Base-by-base conservation (phyloP, 2,113 vertebrate genomes). In the Buteo buteo region DNA sequence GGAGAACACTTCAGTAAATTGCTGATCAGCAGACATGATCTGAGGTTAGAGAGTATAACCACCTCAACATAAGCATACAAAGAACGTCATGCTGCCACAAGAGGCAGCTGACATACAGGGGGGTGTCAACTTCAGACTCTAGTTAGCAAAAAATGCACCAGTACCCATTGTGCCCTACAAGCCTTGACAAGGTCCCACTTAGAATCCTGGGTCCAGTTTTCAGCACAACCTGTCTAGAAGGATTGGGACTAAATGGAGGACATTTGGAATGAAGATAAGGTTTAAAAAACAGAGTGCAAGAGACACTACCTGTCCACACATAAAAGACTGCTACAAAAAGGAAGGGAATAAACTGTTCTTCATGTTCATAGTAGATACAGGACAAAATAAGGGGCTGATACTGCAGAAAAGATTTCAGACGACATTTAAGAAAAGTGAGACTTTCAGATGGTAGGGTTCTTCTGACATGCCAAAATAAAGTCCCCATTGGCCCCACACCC, bases 21-120 rank as follows among this genome's bases (percentile, higher is more conserved):
- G 0, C 67, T 42, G 55, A 38, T 32, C 16, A 82, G 65, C 1
- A 2, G 34, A 55, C 14, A 58, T 0, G 0, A 6, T 16, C 3
- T 45, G 67, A 91, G 15, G 10, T 36, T 11, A 61, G 49, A 59
- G 22, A 59, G 0, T 29, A n/a, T 19, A 69, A 65, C 7, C 49
- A 55, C 36, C 49, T 32, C 29, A 71, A 31, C 0, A 0, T 5
- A 26, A 79, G 29, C 36, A 14, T 1, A 34, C 52, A 11, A 5
- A 6, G 11, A 69, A 36, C 3, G 11, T 54, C 31, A 15, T 5
- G 3, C 38, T 71, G 65, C 18, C 54, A 44, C 50, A 59, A 32
- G 20, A 55, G 34, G 22, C 50, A 70, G 52, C 40, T 72, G 61
- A 52, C 45, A 50, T 7, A 20, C 72, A 32, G 12, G 5, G 1